Percentiles rank a stretch among this genome's conserved stretches.
Conservation (phyloP, 1,140 invertebrate genomes). For the Drosophila nannoptera region DNA sequence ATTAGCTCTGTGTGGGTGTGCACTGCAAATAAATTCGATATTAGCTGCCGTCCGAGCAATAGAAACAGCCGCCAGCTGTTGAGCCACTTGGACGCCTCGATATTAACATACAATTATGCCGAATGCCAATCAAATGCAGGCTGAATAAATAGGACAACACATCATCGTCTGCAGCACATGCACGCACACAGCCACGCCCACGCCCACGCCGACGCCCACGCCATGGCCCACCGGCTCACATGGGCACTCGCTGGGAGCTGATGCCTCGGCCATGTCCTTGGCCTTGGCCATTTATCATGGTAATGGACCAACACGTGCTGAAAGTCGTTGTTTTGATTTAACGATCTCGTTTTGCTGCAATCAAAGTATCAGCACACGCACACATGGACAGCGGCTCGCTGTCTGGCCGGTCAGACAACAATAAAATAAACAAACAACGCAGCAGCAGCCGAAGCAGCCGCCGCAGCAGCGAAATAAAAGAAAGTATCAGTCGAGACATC, state of each 20-base stretch:
- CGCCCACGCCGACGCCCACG: neutral
- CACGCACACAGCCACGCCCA: neutral
- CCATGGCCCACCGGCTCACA: neutral
- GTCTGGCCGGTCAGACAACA: constrained; percentile 34
- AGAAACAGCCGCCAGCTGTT: constrained; percentile 53
- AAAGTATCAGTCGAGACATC: constrained; percentile 38
- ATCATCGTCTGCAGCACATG: neutral
- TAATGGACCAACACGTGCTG: constrained; percentile 58
- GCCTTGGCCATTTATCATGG: constrained; percentile 64
- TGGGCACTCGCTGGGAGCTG: too few relatives aligned
- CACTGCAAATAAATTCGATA: constrained; percentile 58
- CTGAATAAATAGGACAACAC: constrained; percentile 23
- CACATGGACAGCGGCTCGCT: constrained; percentile 17
- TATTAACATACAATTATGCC: constrained; percentile 75
- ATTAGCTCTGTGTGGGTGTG: constrained; percentile 26
- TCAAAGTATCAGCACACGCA: constrained; percentile 45
- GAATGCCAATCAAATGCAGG: constrained; percentile 66
- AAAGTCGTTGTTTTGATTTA: constrained; percentile 67
- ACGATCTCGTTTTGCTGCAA: constrained; percentile 66
- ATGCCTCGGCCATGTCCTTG: constrained; percentile 23
- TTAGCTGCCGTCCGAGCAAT: constrained; percentile 37
- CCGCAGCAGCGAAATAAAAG: neutral
- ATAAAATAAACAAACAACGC: constrained; percentile 22
- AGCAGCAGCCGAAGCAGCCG: constrained; percentile 3
- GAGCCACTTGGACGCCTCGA: constrained; percentile 60